Conservation (phyloP, 2,113 vertebrate species). For the Lates calcarifer region DNA sequence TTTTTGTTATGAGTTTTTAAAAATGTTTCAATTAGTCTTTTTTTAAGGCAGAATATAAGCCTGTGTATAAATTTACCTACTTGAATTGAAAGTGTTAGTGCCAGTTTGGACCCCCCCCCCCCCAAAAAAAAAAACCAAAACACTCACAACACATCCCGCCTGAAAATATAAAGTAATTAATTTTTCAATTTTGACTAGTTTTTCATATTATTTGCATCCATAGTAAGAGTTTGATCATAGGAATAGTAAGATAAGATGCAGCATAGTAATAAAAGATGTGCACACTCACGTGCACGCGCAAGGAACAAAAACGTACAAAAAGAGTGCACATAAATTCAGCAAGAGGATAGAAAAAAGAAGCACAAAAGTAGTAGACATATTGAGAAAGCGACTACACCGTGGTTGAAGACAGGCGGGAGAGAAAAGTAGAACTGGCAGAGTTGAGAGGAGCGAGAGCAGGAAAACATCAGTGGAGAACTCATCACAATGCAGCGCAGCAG, state of each 20-base stretch:
- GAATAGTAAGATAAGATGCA: constrained; percentile 28
- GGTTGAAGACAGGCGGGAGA: constrained; percentile 57
- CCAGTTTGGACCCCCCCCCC: background rate
- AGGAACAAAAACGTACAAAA: background rate
- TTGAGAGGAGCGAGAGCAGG: constrained; percentile 75
- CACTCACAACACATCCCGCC: background rate
- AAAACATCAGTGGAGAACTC: constrained; percentile 85
- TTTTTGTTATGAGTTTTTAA: no score
- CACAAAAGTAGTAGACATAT: constrained; percentile 40
- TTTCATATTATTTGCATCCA: background rate
- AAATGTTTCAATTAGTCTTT: background rate
- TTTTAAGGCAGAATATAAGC: background rate
- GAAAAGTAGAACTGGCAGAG: constrained; percentile 69
- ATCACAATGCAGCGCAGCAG: constrained; percentile 84
- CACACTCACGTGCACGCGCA: background rate
- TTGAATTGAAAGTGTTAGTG: background rate
- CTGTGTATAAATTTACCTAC: background rate
- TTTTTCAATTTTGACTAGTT: background rate
- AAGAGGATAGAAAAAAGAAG: constrained; percentile 37
- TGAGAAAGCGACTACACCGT: constrained; percentile 48
- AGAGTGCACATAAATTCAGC: constrained; percentile 40
- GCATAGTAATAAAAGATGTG: background rate
- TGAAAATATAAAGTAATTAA: constrained; percentile 9
- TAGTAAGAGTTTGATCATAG: background rate
- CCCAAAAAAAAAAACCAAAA: background rate